These are phyloP conservation scores for Prinia subflava DNA, from an alignment of 2,113 vertebrate species.

Conservation along the genomic window DNA sequence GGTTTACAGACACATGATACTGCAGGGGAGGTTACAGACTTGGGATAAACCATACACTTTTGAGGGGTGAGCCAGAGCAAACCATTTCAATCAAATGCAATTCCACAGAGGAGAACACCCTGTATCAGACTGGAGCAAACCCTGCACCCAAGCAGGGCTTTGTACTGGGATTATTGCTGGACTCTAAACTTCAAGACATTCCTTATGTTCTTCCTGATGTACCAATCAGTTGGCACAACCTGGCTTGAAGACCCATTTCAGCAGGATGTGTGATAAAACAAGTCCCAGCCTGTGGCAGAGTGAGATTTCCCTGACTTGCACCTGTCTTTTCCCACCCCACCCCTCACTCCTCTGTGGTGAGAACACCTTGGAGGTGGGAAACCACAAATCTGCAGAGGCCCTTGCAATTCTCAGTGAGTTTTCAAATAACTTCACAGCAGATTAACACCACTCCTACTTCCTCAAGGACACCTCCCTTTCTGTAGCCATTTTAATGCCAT, in stretches of 20 bases:
- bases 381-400: neutral
- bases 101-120: neutral
- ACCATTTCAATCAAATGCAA: no score
- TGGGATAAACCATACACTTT: no score
- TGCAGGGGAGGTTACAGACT: no score
- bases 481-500: constrained; percentile 56
- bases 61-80: no score
- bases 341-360: neutral
- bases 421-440: constrained; percentile 24
- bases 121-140: neutral
- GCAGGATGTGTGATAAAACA: neutral
- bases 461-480: constrained; percentile 57
- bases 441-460: constrained; percentile 43
- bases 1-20: no score
- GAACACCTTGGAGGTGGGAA: neutral
- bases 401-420: neutral
- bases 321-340: neutral
- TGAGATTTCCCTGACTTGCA: accelerated
- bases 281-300: neutral
- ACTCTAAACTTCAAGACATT: neutral
- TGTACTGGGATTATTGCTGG: neutral
- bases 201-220: neutral
- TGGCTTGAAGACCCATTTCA: neutral
- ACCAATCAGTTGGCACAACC: accelerated
- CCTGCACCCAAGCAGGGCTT: neutral